Evolutionary conservation across 2,888 invertebrate species (phyloP), one percentile per base, ranked within the genome.

Genomic region (Aspidiotus rigidus): DNA sequence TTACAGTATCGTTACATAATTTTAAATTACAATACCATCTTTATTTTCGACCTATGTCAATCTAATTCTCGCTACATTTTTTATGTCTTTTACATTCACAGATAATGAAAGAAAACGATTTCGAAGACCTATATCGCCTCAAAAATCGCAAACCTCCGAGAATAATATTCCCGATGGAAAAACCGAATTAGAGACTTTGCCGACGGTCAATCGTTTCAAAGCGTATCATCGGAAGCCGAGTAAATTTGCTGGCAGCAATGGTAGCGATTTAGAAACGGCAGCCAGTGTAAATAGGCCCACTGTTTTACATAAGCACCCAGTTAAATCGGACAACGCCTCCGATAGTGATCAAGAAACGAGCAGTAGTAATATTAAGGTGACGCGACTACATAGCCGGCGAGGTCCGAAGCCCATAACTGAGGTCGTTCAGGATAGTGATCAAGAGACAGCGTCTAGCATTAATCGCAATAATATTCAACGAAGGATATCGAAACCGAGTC

Each of bases 381-480:
- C 67, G 49, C 42, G 67, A 41, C 67, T 67, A 39, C 39, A 17
- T 16, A 67, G 59, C 13, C 42, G 67, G 28, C 59, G 67, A 10
- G 59, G 39, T n/a, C 80, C 83, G 70, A 82, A 85, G 44, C 81
- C 84, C 72, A 80, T 82, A 7, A 80, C 59, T 15, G 61, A 69
- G 28, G 15, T 28, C 59, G 13, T 59, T n/a, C 40, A 49, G 59
- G 67, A 67, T 7, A 63, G 79, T 76, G 81, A 85, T 77, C 81
- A 86, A 79, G 82, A 85, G 77, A 81, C 84, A 71, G 80, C 83
- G 71, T 79, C 84, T 69, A 82, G 85, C 77, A 86, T 88, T 66
- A 81, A 84, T 78, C 83, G 88, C 9, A 67, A 67, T 16, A 62
- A 62, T 17, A 60, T 67, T 11, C 67, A 67, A n/a, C 28, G 60